These are phyloP conservation scores for Cyphomyrus plagiostoma DNA, from an alignment of 2,113 vertebrate species.

Conservation along the genomic window DNA sequence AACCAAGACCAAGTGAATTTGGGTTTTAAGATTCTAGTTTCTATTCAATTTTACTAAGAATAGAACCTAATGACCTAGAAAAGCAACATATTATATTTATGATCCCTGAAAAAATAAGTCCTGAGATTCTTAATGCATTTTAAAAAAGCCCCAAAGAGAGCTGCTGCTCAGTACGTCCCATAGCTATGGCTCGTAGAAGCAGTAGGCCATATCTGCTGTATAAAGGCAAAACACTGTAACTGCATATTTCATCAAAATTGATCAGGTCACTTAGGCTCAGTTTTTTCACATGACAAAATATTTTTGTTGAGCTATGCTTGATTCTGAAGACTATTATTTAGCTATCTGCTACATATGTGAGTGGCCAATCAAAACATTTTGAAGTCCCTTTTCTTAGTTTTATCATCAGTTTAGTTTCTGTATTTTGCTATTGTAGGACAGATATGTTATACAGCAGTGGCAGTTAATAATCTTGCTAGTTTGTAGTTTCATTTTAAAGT, in stretches of 20 bases:
- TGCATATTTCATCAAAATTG: neutral
- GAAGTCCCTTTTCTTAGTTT: neutral
- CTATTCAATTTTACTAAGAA: neutral
- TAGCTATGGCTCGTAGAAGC: neutral
- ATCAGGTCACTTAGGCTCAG: neutral
- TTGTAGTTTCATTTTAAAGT: neutral
- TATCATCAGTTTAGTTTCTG: neutral
- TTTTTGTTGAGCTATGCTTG: neutral
- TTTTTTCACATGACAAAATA: neutral
- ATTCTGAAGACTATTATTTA: neutral
- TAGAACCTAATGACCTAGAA: neutral
- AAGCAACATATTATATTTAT: neutral
- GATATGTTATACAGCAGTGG: neutral
- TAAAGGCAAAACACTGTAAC: neutral
- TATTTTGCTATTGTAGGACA: neutral
- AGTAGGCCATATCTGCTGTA: neutral
- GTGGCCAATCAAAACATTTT: neutral
- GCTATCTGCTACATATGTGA: neutral
- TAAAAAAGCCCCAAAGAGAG: neutral
- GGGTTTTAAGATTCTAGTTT: neutral
- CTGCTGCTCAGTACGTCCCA: neutral
- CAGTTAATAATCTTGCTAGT: neutral
- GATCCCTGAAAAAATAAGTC: neutral
- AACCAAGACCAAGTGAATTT: neutral
- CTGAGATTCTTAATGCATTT: neutral